Conservation (phyloP, 2,797 vertebrate species). For the Australoheros facetus region DNA sequence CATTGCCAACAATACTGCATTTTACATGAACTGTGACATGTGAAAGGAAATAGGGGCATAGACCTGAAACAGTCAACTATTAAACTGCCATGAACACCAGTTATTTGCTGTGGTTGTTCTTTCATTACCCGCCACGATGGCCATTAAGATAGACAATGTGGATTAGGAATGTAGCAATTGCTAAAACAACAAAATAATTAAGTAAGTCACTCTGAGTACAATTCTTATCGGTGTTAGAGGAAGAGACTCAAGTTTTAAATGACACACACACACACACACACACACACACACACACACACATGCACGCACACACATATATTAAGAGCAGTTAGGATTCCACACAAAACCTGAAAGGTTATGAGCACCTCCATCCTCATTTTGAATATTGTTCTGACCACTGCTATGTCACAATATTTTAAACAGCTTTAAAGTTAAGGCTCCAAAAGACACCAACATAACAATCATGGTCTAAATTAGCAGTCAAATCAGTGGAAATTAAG, state of each 20-base stretch:
- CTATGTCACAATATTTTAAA: background rate
- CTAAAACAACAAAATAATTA: constrained; percentile 11
- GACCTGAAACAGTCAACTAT: background rate
- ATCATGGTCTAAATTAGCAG: background rate
- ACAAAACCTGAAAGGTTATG: background rate
- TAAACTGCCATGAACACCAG: background rate
- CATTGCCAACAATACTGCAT: background rate
- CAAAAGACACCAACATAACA: background rate
- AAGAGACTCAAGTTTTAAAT: background rate
- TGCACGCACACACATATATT: background rate
- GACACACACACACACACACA: background rate
- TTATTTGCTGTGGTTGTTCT: constrained; percentile 4
- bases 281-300: background rate
- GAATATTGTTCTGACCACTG: background rate
- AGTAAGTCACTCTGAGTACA: background rate
- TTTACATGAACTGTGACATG: background rate
- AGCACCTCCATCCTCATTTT: background rate
- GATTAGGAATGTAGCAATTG: background rate
- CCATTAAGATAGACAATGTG: constrained; percentile 2
- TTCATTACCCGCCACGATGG: background rate
- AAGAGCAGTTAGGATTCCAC: background rate
- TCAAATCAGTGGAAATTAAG: background rate
- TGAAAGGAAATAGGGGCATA: background rate
- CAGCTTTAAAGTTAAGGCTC: background rate
- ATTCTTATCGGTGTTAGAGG: background rate